Base-by-base conservation (phyloP, 1,140 invertebrate species). In the Piezodorus guildinii region DNA sequence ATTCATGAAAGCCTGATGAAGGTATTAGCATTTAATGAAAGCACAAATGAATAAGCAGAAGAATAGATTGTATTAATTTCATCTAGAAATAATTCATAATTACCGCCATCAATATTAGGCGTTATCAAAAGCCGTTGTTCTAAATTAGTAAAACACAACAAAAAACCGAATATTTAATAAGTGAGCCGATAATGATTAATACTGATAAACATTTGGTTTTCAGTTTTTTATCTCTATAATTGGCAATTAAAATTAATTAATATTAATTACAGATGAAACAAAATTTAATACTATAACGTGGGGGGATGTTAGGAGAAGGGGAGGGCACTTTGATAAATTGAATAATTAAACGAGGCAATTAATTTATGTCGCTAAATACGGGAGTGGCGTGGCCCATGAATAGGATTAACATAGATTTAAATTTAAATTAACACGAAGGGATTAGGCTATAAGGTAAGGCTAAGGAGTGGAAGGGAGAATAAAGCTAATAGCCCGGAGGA, bases 331-430 rank as follows among this genome's bases (percentile, higher is more conserved):
- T 49, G 46, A 49, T 49, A 49, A 49, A 49, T 49, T 49, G 46
- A 49, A 49, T 49, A 49, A 49, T 49, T 49, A 49, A 49, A 49
- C n/a, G 46, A 49, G 46, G 46, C 17, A 49, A 49, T 49, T 49
- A 49, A 21, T 49, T 49, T 49, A 49, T 49, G 46, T 49, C n/a
- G 17, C 27, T 64, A 46, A 27, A 64, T 58, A 27, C 15, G 19
- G n/a, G n/a, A 21, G 30, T 9, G 34, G 25, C 34, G 56, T 64
- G 62, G 1, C 54, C 51, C 39, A 21, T 44, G 27, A 64, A 45
- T 65, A 45, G 46, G n/a, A 49, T 49, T 49, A 49, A 49, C 46
- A 49, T 49, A 49, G 46, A 49, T 49, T 49, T 49, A 49, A 49
- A 49, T 49, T 49, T 49, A 49, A 49, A 49, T 49, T 49, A 49